Conservation (phyloP, 2,797 vertebrate species). For the Fratercula arctica region DNA sequence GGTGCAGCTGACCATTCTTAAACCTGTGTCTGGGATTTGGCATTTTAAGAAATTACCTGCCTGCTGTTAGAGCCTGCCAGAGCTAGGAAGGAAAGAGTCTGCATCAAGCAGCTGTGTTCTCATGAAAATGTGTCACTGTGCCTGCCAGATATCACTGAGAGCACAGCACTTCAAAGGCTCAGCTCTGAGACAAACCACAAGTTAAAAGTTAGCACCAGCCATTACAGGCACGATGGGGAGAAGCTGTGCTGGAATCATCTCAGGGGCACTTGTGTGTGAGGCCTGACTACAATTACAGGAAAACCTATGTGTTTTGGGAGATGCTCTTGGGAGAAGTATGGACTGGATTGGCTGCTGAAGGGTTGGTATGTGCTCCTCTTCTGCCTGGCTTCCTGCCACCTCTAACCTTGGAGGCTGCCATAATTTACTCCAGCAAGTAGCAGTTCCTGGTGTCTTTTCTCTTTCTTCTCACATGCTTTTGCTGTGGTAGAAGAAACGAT, state of each 20-base stretch:
- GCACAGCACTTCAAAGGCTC: not conserved
- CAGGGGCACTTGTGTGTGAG: rapidly evolving
- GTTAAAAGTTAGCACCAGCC: not conserved
- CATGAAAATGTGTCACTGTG: not conserved
- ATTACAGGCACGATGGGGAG: not conserved
- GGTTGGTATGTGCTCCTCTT: not conserved
- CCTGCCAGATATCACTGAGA: not conserved
- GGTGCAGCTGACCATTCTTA: not conserved
- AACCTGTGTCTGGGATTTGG: not conserved
- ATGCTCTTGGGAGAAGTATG: not conserved
- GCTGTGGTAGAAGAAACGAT: not conserved
- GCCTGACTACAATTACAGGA: not conserved
- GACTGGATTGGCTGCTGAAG: not conserved
- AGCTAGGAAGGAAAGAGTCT: not conserved
- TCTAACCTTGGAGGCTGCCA: not conserved
- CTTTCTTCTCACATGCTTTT: not conserved
- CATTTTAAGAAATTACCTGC: not conserved
- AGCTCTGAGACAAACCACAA: not conserved
- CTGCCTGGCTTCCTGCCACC: not conserved
- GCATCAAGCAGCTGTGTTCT: not conserved
- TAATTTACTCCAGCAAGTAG: not conserved
- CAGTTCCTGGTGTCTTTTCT: not conserved
- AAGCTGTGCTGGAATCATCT: not conserved
- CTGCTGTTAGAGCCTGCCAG: not conserved
- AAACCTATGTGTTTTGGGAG: not conserved